Base-by-base conservation (phyloP, 2,797 vertebrate genomes). In the Fistularia tabacaria region DNA sequence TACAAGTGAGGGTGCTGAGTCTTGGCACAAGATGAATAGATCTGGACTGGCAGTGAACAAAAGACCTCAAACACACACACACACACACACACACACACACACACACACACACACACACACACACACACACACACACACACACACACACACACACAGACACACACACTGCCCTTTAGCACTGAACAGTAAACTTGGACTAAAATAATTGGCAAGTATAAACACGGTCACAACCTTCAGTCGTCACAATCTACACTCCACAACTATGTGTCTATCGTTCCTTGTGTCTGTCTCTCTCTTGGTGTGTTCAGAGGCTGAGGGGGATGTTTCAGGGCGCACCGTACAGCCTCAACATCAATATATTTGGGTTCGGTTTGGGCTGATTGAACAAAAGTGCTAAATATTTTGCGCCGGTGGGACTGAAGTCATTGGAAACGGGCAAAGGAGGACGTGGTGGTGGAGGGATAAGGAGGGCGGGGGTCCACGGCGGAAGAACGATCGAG, bases 1-100 rank as follows among this genome's bases (percentile, higher is more conserved):
- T 86, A 78, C 70, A 78, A 88, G 82, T 79, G 82, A 80, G 82
- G 85, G 78, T 63, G 46, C 76, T 37, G 74, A 76, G 79, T 68
- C 57, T 80, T 90, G 89, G 89, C 84, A 81, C 75, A 41, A 39
- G 70, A 80, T 89, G 81, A 90, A 88, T 87, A 82, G 82, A 81
- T 71, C 62, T 63, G 42, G 58, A 61, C 73, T 84, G 79, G 83
- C 80, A 66, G 53, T 45, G 64, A 69, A 77, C 60, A 78, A 78
- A 85, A 25, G 25, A 25, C 25, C 25, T 25, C 25, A 25, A 25
- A 25, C 25, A 25, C 25, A 25, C 25, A 25, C 25, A 25, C 25
- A 25, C 25, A 25, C 25, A 25, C 25, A 75, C 64, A 73, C 57
- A 56, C 44, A 75, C 46, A 61, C 64, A 53, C 48, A 37, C 51